Evolutionary conservation across 2,113 vertebrate genomes (phyloP).

Genomic region (Corydoras maculifer): DNA sequence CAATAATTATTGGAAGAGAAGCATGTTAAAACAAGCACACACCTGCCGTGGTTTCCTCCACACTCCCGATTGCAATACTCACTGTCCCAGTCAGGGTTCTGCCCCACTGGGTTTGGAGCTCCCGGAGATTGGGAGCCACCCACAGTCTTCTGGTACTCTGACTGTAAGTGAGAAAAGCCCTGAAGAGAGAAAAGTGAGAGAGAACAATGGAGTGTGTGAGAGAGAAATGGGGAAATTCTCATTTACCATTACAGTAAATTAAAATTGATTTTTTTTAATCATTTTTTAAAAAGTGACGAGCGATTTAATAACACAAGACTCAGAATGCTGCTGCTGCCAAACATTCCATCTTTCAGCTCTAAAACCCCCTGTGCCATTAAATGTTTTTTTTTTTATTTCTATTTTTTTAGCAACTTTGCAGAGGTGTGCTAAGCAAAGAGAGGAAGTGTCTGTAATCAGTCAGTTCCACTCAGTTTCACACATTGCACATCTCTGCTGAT

Average conservation of each 20-base stretch:
- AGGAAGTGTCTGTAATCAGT: conserved; percentile 29
- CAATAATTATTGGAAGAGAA: not conserved
- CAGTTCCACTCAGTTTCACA: conserved; percentile 33
- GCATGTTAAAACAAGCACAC: conserved; percentile 3
- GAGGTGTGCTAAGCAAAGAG: conserved; percentile 28
- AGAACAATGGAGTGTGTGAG: not conserved
- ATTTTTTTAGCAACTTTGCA: conserved; percentile 9
- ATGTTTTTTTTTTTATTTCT: conserved; percentile 15
- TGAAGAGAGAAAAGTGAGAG: conserved; percentile 41
- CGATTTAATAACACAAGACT: conserved; percentile 20
- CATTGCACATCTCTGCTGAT: conserved; percentile 30
- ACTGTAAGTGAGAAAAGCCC: conserved; percentile 89
- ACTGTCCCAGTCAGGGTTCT: conserved; percentile 86
- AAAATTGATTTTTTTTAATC: conserved; percentile 5
- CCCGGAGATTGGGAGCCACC: conserved; percentile 87
- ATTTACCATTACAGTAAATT: conserved; percentile 1
- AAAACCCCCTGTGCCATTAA: conserved; percentile 8
- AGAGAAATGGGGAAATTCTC: conserved; percentile 9
- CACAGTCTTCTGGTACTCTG: conserved; percentile 87
- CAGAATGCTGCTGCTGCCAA: conserved; percentile 1
- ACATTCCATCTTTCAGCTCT: conserved; percentile 24
- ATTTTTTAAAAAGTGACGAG: conserved; percentile 20
- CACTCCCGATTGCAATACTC: conserved; percentile 93
- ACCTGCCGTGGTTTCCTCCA: conserved; percentile 94
- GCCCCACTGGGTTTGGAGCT: conserved; percentile 73